These are phyloP conservation scores for Sebastolobus alascanus DNA, from an alignment of 2,797 vertebrate genomes.

Conservation along the genomic window DNA sequence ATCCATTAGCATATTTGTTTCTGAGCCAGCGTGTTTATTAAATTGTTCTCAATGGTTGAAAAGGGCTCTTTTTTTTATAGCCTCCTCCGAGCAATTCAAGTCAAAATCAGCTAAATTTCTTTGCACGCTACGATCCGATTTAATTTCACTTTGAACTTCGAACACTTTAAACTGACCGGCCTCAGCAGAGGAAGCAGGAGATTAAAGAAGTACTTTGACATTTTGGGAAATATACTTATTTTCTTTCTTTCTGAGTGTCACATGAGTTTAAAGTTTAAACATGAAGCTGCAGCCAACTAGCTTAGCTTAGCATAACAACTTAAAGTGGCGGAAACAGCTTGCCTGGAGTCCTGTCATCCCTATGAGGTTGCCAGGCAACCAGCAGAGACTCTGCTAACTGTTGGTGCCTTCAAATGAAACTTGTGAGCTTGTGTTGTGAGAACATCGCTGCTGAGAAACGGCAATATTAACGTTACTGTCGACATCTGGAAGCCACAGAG, in stretches of 20 bases:
- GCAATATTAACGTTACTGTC: no score
- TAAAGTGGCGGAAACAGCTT: background rate
- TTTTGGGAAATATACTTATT: slow-evolving; percentile 1
- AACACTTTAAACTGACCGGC: slow-evolving; percentile 5
- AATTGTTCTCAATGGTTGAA: slow-evolving; percentile 30
- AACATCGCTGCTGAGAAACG: no score
- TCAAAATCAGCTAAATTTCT: slow-evolving; percentile 27
- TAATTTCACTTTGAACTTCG: slow-evolving; percentile 1
- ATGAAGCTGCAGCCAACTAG: background rate
- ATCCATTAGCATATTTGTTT: slow-evolving; percentile 26
- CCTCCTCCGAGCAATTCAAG: slow-evolving; percentile 13
- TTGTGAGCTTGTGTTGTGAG: no score
- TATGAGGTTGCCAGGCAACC: background rate
- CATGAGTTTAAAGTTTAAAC: background rate
- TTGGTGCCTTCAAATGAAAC: no score
- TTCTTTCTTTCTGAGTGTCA: background rate
- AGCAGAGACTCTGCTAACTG: no score
- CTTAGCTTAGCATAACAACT: background rate
- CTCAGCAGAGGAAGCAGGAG: background rate
- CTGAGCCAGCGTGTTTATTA: slow-evolving; percentile 17
- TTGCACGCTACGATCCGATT: background rate
- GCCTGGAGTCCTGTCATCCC: background rate
- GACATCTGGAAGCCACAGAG: no score
- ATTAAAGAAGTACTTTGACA: slow-evolving; percentile 4
- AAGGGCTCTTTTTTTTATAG: slow-evolving; percentile 22